Evolutionary conservation across 2,113 vertebrate genomes (phyloP), one percentile per base, ranked within the genome.

Genomic region (Orientallactaga bullata): DNA sequence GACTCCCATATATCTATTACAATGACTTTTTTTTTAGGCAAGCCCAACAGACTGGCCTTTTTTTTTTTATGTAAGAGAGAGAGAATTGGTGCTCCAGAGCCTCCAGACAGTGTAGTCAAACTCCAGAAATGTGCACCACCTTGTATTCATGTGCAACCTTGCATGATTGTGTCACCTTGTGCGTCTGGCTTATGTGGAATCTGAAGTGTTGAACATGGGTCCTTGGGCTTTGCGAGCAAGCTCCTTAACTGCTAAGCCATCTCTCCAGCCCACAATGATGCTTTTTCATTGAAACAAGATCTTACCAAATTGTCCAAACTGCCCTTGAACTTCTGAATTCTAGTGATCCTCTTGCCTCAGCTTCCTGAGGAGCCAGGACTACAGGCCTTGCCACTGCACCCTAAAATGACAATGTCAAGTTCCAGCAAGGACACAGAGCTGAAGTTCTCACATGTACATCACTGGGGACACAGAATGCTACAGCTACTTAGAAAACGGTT

Each of bases 401-500:
- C 47, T 71, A n/a, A 72, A 35, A 17, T 3, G 35, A 21, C 85
- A 73, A 10, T 21, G 51, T 3, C 51, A 23, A 51, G 15, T 37
- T 51, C 61, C 30, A 13, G 2, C 13, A 24, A 95, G 28, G 37
- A 69, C 61, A 63, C 6, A 35, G 32, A 30, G 47, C 18, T 21
- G 28, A 21, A 4, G 6, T n/a, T 37, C 16, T 0, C 18, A 4
- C 17, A 5, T 55, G 30, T 32, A 9, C 3, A 12, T 30, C 42
- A 5, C 28, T 39, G 39, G 28, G 13, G 35, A 37, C 47, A 47
- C 60, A 81, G 74, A 51, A 74, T 71, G n/a, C 17, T 23, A 39
- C 13, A 0, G 72, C 39, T 8, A 58, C 42, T 81, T 9, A 26
- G 23, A 71, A 72, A 83, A 15, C 13, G 32, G 21, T 24, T 71